Evolutionary conservation across 2,113 vertebrate species (phyloP), one percentile per base, ranked within the genome.

Genomic region (Equus quagga): DNA sequence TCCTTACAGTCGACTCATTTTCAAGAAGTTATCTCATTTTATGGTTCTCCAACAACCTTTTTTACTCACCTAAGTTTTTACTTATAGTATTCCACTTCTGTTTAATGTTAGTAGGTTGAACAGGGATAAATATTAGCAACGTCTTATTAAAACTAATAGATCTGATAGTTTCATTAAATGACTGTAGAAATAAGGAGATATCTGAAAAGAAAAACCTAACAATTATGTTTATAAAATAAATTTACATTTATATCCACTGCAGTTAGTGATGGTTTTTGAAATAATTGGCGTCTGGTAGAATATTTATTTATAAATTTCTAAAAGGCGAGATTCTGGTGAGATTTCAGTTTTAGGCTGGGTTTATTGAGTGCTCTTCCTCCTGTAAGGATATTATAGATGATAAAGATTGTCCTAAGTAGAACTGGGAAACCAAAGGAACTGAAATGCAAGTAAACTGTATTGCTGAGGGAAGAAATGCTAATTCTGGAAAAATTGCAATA

Each of bases 1-100:
- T 65, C 19, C 76, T 89, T 26, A 49, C 11, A 96, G 73, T 92
- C 60, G 44, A 58, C 86, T 93, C 82, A 84, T 96, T 97, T 97
- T 56, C 8, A 33, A 82, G 46, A 69, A 81, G 83, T 72, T 64
- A 44, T 17, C 73, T 56, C 36, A 78, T 64, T 91, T 97, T 21
- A 87, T 33, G 44, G 8, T 65, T 89, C 80, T 90, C 56, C 6
- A 90, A 88, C 44, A 94, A 94, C 0, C 2, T n/a, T 88, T 60
- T 90, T 41, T 12, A 80, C 24, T 85, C 67, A 21, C 9, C 10
- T 76, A 96, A 75, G 56, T 88, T 44, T 60, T 88, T 46, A 26
- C 54, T 65, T 89, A 11, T 64, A 96, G 23, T 0, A 17, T 81
- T 89, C 23, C 1, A 54, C 7, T 46, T 97, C 0, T 94, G 10